Evolutionary conservation across 2,888 invertebrate genomes (phyloP).

Genomic region (Drosophila crucigera): DNA sequence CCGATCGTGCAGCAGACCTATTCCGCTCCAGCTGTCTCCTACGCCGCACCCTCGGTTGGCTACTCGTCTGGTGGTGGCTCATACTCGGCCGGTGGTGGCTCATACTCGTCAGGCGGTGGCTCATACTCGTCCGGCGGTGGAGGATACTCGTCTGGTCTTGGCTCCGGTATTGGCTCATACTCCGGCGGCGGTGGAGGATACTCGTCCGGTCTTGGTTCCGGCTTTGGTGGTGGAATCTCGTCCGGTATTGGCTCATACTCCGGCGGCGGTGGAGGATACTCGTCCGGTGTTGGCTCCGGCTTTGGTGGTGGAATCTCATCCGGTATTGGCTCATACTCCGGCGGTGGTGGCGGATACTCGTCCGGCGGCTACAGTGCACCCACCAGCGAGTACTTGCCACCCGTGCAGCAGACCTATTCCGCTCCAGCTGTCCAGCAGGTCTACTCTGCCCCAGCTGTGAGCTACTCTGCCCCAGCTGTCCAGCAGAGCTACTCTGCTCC

Average conservation of each 20-base stretch:
- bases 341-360: background rate
- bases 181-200: background rate
- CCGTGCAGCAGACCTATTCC: slow-evolving; percentile 36
- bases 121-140: slow-evolving; percentile 7
- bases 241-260: background rate
- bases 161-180: slow-evolving; percentile 20
- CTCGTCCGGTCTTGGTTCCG: background rate
- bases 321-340: background rate
- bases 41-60: slow-evolving; percentile 39
- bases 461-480: slow-evolving; percentile 56
- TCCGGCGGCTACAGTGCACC: slow-evolving; percentile 20
- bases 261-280: background rate
- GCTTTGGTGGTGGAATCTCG: background rate
- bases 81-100: slow-evolving; percentile 20
- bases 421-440: slow-evolving; percentile 47
- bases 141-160: background rate
- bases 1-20: slow-evolving; percentile 54
- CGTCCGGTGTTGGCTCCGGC: background rate
- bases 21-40: slow-evolving; percentile 34
- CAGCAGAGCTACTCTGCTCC: slow-evolving; percentile 50
- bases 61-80: slow-evolving; percentile 22
- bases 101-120: slow-evolving; percentile 19
- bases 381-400: slow-evolving; percentile 25
- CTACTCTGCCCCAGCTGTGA: slow-evolving; percentile 45
- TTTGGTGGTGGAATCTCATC: background rate